Evolutionary conservation across 2,113 vertebrate genomes (phyloP), one percentile per base, ranked within the genome.

Genomic region (Falco punctatus): DNA sequence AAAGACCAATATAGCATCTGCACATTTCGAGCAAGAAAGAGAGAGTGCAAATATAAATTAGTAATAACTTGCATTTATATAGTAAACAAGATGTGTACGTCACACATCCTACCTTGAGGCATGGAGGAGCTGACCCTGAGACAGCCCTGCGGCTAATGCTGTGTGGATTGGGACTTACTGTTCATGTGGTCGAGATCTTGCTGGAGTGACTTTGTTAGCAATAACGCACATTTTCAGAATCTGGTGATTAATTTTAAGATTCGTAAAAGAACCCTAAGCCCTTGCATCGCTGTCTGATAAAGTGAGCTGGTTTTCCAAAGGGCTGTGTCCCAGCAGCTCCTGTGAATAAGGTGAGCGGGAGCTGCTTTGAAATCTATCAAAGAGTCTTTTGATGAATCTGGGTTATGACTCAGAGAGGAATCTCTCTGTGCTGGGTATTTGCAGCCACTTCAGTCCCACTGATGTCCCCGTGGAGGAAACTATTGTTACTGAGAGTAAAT

Each of bases 321-420:
- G 51, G 52, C 87, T 73, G 33, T 35, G 44, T 90, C 59, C 44
- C 54, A 62, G 81, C 85, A 91, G 61, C 69, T 94, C 61, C 64
- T 79, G 48, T 77, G 82, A 74, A 71, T 82, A 42, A 80, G 54
- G 32, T 11, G 28, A 85, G 62, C 11, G 64, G 51, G 62, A 94
- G 69, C 85, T 70, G 30, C 92, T 93, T 49, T 83, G 64, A 80
- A 93, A 88, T 55, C 54, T 90, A 11, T 78, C 85, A 62, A 77
- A 85, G 88, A 83, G 38, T n/a, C 90, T 86, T 93, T 80, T 88
- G 88, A 67, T 93, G 51, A 74, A 86, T 67, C 46, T 92, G 67
- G 88, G 80, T 74, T 92, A 66, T 95, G 90, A 95, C 75, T 94
- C 82, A 83, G 92, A 81, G 81, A 78, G 85, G 94, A 92, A 48